phyloP scores from a whole-genome alignment of 2,113 vertebrate species.

The Noctilio leporinus region DNA sequence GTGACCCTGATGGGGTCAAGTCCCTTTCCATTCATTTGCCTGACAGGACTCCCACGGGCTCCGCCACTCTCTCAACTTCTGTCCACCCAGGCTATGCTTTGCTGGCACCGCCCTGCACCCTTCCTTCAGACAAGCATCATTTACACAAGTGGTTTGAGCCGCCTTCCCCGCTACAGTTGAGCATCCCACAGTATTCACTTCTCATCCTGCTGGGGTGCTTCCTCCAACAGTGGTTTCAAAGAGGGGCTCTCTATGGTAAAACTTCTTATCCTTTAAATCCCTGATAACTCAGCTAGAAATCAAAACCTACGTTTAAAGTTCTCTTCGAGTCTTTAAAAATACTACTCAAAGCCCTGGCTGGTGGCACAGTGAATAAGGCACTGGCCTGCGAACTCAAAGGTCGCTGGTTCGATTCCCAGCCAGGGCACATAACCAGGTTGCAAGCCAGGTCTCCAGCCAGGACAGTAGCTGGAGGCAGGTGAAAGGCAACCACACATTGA shows the following conservation, averaged over 20 bases:
- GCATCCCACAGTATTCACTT: background rate
- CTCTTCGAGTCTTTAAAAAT: background rate
- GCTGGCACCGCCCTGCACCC: too few species aligned
- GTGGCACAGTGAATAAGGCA: too few species aligned
- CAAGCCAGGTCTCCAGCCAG: too few species aligned
- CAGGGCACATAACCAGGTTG: too few species aligned
- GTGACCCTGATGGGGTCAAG: background rate
- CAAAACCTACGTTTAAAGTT: background rate
- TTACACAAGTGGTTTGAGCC: background rate
- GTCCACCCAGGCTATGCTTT: background rate
- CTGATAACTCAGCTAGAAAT: background rate
- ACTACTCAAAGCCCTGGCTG: too few species aligned
- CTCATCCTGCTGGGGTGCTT: background rate
- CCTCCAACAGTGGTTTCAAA: background rate
- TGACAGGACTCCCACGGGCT: background rate
- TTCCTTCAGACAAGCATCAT: background rate
- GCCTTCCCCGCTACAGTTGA: background rate
- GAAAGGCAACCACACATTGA: too few species aligned
- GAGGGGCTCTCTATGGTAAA: background rate
- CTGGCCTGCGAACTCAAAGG: too few species aligned
- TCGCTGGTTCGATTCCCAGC: too few species aligned
- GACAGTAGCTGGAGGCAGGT: too few species aligned
- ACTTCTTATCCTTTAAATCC: background rate
- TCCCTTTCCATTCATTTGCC: background rate
- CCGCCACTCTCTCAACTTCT: background rate